Conservation (phyloP, 64 coral and sea anemone genomes). For the Montipora efflorescens region DNA sequence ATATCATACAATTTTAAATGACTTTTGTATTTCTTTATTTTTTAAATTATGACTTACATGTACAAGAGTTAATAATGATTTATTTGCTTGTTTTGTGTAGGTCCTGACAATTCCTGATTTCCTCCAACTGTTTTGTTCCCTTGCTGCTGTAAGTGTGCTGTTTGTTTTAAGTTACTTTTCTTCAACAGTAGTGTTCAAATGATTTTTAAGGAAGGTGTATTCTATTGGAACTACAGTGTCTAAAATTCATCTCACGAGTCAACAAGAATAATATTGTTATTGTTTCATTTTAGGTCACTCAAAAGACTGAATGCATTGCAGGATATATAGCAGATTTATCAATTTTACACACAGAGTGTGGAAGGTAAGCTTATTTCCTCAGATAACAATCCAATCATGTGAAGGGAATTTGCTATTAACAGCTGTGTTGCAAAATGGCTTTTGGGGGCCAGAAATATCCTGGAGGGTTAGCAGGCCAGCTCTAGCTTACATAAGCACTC, state of each 20-base stretch:
- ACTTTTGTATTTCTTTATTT: too few relatives aligned
- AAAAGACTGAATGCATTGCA: constrained; percentile 86
- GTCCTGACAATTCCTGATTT: constrained; percentile 88
- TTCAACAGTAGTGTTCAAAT: not conserved
- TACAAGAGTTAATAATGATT: not conserved
- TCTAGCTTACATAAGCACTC: too few relatives aligned
- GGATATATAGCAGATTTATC: constrained; percentile 89
- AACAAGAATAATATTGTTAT: not conserved
- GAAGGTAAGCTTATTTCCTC: constrained; percentile 58
- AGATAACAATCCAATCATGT: too few relatives aligned
- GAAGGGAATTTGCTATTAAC: too few relatives aligned
- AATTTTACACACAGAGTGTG: constrained; percentile 95
- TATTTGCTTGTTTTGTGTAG: constrained; percentile 33
- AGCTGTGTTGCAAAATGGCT: too few relatives aligned
- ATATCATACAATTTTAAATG: too few relatives aligned
- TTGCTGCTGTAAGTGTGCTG: constrained; percentile 80
- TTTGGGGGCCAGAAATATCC: too few relatives aligned
- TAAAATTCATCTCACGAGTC: too few relatives aligned
- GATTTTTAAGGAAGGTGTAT: not conserved
- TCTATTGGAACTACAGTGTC: too few relatives aligned
- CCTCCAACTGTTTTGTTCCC: constrained; percentile 70
- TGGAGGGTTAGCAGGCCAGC: too few relatives aligned
- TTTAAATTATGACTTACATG: too few relatives aligned
- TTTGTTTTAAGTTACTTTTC: not conserved
- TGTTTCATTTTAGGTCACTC: constrained; percentile 68